A percentile compares a stretch with the other conserved stretches of the same genome.
These are phyloP conservation scores for Urocitellus parryii DNA, from an alignment of 2,113 vertebrate species.

Conservation along the genomic window DNA sequence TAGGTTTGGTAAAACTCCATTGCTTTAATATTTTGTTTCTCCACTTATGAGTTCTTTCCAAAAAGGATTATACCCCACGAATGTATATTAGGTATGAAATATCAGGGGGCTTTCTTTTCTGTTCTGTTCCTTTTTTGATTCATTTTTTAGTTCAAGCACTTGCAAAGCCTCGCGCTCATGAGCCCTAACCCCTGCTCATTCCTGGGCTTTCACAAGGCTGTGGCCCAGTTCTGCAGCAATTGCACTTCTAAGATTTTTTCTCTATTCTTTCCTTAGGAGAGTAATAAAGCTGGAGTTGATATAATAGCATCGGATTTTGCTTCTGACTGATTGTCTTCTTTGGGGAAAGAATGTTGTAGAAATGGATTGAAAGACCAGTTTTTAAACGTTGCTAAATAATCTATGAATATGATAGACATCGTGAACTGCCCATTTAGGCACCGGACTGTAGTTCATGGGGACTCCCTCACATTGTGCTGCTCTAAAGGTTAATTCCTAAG, in stretches of 20 bases:
- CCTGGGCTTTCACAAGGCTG: background rate
- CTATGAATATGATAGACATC: background rate
- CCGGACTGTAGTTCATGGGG: background rate
- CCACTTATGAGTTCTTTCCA: constrained; percentile 30
- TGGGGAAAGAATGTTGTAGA: background rate
- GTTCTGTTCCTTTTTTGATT: background rate
- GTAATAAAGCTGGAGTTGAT: background rate
- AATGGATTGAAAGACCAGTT: background rate
- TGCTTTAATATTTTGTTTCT: constrained; percentile 38
- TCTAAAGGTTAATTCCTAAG: background rate
- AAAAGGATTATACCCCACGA: background rate
- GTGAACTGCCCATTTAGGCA: background rate
- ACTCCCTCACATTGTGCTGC: no score
- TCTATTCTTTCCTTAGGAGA: background rate
- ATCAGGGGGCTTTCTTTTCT: background rate
- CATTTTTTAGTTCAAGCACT: constrained; percentile 23
- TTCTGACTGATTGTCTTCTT: background rate
- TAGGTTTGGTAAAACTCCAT: constrained; percentile 40
- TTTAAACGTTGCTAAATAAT: background rate
- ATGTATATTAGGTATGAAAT: background rate
- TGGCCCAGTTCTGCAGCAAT: background rate
- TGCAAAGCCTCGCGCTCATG: background rate
- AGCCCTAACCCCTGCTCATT: background rate
- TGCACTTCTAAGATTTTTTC: background rate
- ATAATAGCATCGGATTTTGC: background rate